These are phyloP conservation scores for Pseudachorutes palmiensis DNA, from an alignment of 1,140 invertebrate species.

Conservation along the genomic window DNA sequence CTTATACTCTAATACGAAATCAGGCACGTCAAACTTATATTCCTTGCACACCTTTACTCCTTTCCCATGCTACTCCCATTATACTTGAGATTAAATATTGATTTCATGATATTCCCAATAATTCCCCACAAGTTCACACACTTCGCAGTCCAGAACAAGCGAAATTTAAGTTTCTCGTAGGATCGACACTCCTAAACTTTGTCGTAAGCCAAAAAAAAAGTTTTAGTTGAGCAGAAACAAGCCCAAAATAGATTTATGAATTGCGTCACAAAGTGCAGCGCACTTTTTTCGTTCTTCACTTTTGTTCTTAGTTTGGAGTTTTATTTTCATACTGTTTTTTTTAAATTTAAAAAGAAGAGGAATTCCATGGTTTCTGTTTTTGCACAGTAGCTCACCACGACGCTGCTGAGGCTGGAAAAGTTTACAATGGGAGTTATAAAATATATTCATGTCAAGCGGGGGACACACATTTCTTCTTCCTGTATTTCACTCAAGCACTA, in stretches of 20 bases:
- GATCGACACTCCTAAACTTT: background rate
- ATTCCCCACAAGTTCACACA: no score
- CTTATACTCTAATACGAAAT: no score
- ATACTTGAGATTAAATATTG: no score
- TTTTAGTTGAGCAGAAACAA: background rate
- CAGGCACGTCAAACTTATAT: no score
- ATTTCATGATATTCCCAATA: no score
- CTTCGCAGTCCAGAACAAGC: no score
- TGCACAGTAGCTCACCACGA: background rate
- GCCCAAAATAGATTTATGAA: background rate
- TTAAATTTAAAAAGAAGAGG: background rate
- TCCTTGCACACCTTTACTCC: no score
- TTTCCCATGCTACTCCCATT: no score
- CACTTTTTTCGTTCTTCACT: no score
- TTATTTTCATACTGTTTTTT: background rate
- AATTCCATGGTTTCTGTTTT: background rate
- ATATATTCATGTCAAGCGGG: background rate
- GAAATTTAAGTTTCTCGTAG: no score
- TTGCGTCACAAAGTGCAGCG: no score
- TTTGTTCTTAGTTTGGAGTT: background rate
- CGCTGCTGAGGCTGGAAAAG: background rate
- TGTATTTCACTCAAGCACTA: background rate
- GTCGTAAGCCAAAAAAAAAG: background rate
- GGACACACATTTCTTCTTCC: background rate
- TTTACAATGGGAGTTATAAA: background rate